Percentiles rank a stretch among this genome's conserved stretches.
phyloP scores from a whole-genome alignment of 2,888 invertebrate species.

The Pherbina coryleti region DNA sequence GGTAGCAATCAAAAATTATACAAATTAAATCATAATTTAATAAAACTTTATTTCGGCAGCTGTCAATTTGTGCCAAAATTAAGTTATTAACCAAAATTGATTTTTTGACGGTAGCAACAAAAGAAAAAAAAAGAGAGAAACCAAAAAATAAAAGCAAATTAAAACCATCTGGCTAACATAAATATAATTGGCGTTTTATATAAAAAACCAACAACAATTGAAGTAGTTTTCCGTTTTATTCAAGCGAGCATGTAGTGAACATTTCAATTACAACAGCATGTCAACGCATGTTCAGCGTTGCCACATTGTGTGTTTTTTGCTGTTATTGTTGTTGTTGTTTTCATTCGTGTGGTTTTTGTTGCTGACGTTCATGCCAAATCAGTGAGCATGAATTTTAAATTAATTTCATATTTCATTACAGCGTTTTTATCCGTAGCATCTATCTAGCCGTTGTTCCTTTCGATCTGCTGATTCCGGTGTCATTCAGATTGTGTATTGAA shows the following conservation, averaged over 20 bases:
- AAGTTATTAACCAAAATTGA: constrained; percentile 26
- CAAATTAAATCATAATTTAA: neutral
- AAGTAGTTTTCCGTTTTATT: neutral
- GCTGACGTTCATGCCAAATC: constrained; percentile 4
- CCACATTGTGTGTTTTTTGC: neutral
- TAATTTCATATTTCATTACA: neutral
- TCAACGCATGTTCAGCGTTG: neutral
- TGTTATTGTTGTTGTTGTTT: neutral
- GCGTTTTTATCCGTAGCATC: neutral
- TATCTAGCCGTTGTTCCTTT: neutral
- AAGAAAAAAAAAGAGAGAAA: neutral
- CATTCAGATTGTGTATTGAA: too few species aligned
- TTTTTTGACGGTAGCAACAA: neutral
- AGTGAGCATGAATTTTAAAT: constrained; percentile 15
- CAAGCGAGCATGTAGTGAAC: neutral
- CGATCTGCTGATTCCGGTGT: neutral
- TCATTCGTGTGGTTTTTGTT: neutral
- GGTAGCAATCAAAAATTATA: neutral
- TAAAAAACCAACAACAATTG: neutral
- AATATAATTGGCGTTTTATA: neutral
- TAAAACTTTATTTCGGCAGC: neutral
- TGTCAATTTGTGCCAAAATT: constrained; percentile 10
- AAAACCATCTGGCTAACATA: neutral
- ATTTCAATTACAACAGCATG: constrained; percentile 12
- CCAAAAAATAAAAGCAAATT: neutral